Evolutionary conservation across 2,888 invertebrate genomes (phyloP).

Genomic region (Conistra vaccinii): DNA sequence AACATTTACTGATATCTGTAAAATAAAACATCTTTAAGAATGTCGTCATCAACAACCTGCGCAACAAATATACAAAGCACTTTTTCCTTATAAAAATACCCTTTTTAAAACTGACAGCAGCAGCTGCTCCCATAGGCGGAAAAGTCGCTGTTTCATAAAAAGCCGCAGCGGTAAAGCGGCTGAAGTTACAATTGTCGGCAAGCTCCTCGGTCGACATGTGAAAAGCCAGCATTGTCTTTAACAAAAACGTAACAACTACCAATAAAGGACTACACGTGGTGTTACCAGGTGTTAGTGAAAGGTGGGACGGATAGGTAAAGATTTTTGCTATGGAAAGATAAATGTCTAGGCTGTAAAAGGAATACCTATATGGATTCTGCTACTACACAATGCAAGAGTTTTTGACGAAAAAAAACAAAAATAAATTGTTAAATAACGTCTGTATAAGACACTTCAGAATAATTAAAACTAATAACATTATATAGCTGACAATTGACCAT

Average conservation of each 20-base stretch:
- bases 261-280: conserved; percentile 62
- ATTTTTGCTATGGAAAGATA: not conserved
- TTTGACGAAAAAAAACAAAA: too few relatives aligned
- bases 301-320: not conserved
- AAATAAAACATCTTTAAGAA: conserved; percentile 71
- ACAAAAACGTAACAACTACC: conserved; percentile 68
- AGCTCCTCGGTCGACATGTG: conserved; percentile 61
- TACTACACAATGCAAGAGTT: too few relatives aligned
- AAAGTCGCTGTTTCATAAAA: conserved; percentile 56
- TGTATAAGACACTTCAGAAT: too few relatives aligned
- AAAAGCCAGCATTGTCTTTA: conserved; percentile 65
- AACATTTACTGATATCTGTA: conserved; percentile 91
- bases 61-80: not conserved
- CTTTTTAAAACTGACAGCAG: conserved; percentile 51
- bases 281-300: conserved; percentile 36
- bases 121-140: conserved; percentile 54
- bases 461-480: too few relatives aligned
- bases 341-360: not conserved
- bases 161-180: conserved; percentile 50
- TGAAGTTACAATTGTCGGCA: conserved; percentile 61
- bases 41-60: not conserved
- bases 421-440: too few relatives aligned
- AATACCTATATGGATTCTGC: not conserved
- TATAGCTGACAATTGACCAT: too few relatives aligned
- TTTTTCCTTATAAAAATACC: conserved; percentile 31